Percentiles rank a stretch among this genome's conserved stretches.
phyloP scores from a whole-genome alignment of 2,888 invertebrate genomes.

The Cordylochernes scorpioides region DNA sequence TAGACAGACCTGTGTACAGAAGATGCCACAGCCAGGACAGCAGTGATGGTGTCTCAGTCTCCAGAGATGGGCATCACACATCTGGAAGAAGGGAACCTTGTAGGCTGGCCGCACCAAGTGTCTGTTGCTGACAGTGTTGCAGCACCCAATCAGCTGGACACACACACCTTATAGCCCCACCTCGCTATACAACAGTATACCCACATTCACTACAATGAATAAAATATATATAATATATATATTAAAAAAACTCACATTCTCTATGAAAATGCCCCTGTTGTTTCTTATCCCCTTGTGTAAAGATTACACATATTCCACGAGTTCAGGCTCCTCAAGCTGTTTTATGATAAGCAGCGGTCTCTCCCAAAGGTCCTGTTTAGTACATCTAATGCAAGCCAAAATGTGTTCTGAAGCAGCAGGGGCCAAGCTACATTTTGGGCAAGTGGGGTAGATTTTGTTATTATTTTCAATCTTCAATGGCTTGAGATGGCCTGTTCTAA shows the following conservation, averaged over 20 bases:
- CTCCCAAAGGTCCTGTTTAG: too few species aligned
- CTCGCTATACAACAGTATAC: background rate
- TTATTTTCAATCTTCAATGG: too few species aligned
- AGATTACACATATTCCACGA: too few species aligned
- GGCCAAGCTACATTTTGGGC: too few species aligned
- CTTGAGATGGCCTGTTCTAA: too few species aligned
- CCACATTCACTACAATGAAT: background rate
- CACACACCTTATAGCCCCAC: background rate
- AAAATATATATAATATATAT: background rate
- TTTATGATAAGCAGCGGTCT: too few species aligned
- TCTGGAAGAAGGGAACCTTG: slow-evolving; percentile 43
- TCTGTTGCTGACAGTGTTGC: slow-evolving; percentile 10
- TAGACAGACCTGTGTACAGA: slow-evolving; percentile 47
- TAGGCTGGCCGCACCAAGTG: slow-evolving; percentile 19
- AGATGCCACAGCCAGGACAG: slow-evolving; percentile 64
- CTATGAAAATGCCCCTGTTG: too few species aligned
- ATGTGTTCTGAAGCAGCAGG: too few species aligned
- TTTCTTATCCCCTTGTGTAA: too few species aligned
- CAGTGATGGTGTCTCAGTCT: slow-evolving; percentile 53
- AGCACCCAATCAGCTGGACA: slow-evolving; percentile 12
- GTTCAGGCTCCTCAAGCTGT: too few species aligned
- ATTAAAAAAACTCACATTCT: background rate
- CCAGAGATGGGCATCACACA: slow-evolving; percentile 48
- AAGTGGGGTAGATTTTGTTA: too few species aligned
- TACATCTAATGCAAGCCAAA: too few species aligned